Conservation (phyloP, 2,888 invertebrate genomes). For the Operophtera brumata region DNA sequence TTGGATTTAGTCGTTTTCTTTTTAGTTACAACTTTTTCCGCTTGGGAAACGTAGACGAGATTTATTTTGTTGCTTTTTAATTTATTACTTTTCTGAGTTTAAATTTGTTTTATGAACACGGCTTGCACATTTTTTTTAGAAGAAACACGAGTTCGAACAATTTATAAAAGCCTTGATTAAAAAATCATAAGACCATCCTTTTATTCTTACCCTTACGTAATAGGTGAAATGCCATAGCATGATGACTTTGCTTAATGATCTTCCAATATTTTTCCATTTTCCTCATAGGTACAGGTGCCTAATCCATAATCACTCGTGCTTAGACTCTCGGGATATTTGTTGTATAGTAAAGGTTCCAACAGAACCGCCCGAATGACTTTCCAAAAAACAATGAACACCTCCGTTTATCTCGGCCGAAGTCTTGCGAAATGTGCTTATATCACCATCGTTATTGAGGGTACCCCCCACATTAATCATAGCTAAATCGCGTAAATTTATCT, state of each 20-base stretch:
- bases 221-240: neutral
- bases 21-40: conserved; percentile 25
- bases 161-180: too few relatives aligned
- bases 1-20: conserved; percentile 23
- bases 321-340: neutral
- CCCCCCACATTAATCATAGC: conserved; percentile 48
- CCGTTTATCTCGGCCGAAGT: conserved; percentile 10
- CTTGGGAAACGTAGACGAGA: conserved; percentile 11
- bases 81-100: conserved; percentile 3
- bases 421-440: conserved; percentile 29
- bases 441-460: conserved; percentile 31
- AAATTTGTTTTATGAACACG: too few relatives aligned
- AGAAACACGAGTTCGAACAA: too few relatives aligned
- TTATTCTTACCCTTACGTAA: neutral
- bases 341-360: neutral
- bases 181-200: neutral
- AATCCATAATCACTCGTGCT: neutral
- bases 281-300: neutral
- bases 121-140: too few relatives aligned
- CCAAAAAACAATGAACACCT: conserved; percentile 23
- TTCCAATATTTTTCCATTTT: neutral
- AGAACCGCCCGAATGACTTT: conserved; percentile 8
- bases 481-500: conserved; percentile 53
- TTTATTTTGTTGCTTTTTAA: conserved; percentile 14
- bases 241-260: too few relatives aligned